phyloP scores from a whole-genome alignment of 2,888 invertebrate species.

The Argynnis bischoffii region DNA sequence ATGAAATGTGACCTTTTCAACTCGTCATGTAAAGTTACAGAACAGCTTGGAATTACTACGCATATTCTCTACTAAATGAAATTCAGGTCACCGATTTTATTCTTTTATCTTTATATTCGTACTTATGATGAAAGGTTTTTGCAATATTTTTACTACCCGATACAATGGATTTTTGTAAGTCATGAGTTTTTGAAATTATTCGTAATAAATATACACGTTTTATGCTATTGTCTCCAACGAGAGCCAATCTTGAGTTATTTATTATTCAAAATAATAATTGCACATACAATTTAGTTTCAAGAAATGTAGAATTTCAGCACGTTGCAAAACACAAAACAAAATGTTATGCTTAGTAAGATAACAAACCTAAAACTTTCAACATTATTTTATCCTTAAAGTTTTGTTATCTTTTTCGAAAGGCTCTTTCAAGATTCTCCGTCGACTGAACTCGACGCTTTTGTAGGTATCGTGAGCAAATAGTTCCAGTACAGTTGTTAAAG shows the following conservation, averaged over 20 bases:
- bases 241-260: no score
- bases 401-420: no score
- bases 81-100: conserved; percentile 30
- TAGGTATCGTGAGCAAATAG: neutral
- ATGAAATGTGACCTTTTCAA: conserved; percentile 33
- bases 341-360: no score
- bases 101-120: conserved; percentile 21
- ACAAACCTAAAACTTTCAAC: no score
- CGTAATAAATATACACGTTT: neutral
- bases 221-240: neutral
- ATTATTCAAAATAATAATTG: no score
- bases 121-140: conserved; percentile 13
- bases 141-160: neutral
- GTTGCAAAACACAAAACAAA: no score
- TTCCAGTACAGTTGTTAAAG: neutral
- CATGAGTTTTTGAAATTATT: conserved; percentile 4
- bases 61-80: conserved; percentile 30
- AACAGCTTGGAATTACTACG: conserved; percentile 25
- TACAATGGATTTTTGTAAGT: conserved; percentile 9
- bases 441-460: neutral
- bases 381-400: no score
- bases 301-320: no score
- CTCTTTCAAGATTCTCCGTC: no score
- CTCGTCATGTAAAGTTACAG: conserved; percentile 27
- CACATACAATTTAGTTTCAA: no score